phyloP scores from a whole-genome alignment of 2,888 invertebrate species.

The Agrochola macilenta region DNA sequence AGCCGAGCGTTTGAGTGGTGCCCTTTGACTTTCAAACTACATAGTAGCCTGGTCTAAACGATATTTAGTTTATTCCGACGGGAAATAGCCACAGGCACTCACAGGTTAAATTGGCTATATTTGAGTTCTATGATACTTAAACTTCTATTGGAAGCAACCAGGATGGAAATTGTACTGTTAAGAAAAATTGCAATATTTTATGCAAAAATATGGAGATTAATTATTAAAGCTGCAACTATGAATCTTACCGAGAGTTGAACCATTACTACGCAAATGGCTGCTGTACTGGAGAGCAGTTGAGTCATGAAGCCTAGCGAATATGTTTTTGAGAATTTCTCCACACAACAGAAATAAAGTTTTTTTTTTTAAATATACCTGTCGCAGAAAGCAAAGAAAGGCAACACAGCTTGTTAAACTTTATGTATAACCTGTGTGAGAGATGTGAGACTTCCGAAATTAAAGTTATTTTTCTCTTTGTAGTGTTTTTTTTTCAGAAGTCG shows the following conservation, averaged over 20 bases:
- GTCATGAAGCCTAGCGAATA: slow-evolving; percentile 88
- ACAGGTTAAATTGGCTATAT: not conserved
- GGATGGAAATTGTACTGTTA: too few species aligned
- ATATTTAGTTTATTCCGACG: slow-evolving; percentile 22
- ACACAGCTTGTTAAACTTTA: too few species aligned
- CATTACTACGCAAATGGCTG: slow-evolving; percentile 89
- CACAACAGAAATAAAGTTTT: slow-evolving; percentile 77
- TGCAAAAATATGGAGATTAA: too few species aligned
- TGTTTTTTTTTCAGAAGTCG: too few species aligned
- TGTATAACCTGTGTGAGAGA: too few species aligned
- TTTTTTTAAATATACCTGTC: too few species aligned
- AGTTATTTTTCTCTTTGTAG: too few species aligned
- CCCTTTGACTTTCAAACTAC: slow-evolving; percentile 21
- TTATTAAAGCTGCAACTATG: not conserved
- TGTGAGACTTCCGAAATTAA: too few species aligned
- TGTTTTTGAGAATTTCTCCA: slow-evolving; percentile 83
- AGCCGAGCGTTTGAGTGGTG: slow-evolving; percentile 15
- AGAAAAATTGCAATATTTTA: too few species aligned
- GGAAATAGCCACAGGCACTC: not conserved
- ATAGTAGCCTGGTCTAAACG: not conserved
- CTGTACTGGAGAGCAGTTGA: slow-evolving; percentile 86
- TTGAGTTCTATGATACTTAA: too few species aligned
- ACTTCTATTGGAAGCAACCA: too few species aligned
- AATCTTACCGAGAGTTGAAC: slow-evolving; percentile 53
- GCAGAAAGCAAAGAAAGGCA: too few species aligned